A percentile compares a stretch with the other conserved stretches of the same genome.
Conservation (phyloP, 2,113 vertebrate species). For the Nyctibius bracteatus region DNA sequence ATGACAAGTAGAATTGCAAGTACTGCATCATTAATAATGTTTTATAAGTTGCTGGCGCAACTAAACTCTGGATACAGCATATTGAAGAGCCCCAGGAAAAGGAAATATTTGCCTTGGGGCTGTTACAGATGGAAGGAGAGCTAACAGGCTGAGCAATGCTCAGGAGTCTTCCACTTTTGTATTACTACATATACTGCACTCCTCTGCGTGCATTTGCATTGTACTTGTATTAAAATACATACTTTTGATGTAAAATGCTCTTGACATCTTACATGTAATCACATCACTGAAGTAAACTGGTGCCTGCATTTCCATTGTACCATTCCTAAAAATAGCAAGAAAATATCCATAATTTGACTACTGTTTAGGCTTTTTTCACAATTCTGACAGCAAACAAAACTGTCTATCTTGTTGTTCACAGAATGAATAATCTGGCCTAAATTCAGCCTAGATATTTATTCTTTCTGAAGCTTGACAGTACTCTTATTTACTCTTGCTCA, state of each 20-base stretch:
- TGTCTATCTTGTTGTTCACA: neutral
- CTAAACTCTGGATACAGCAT: neutral
- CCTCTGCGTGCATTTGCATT: slow-evolving; percentile 24
- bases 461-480: neutral
- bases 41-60: slow-evolving; percentile 13
- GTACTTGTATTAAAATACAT: slow-evolving; percentile 5
- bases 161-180: slow-evolving; percentile 2
- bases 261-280: neutral
- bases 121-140: slow-evolving; percentile 24
- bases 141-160: slow-evolving; percentile 1
- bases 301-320: neutral
- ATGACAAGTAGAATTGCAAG: neutral
- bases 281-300: neutral
- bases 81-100: neutral
- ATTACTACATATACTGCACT: neutral
- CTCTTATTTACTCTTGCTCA: neutral
- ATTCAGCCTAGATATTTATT: neutral
- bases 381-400: neutral
- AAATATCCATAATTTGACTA: neutral
- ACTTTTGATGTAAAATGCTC: slow-evolving; percentile 25
- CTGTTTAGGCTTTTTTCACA: neutral
- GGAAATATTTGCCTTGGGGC: slow-evolving; percentile 29
- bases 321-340: slow-evolving; percentile 2
- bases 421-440: neutral
- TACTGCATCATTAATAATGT: neutral